These are phyloP conservation scores for Cylas formicarius DNA, from an alignment of 1,140 invertebrate species.

Conservation along the genomic window DNA sequence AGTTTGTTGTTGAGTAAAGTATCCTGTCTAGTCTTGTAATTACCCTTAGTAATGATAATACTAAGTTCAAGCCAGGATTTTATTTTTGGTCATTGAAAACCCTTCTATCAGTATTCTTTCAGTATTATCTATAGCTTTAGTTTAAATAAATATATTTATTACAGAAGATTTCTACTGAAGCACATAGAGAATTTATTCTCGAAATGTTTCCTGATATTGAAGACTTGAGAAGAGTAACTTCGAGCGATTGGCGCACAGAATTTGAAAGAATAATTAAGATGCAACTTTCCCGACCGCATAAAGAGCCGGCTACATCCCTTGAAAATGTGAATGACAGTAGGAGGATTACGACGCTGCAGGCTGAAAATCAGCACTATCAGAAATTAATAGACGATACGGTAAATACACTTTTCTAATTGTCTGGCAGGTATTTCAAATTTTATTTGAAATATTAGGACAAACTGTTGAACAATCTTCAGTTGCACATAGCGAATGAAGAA, in stretches of 20 bases:
- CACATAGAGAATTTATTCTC: conserved; percentile 50
- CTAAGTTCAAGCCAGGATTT: too few relatives aligned
- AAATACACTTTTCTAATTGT: conserved; percentile 32
- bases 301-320: not conserved
- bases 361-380: conserved; percentile 63
- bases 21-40: too few relatives aligned
- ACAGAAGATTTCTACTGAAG: too few relatives aligned
- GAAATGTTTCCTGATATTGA: conserved; percentile 54
- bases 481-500: conserved; percentile 62
- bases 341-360: conserved; percentile 51
- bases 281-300: not conserved
- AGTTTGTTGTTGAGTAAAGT: too few relatives aligned
- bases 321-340: conserved; percentile 7
- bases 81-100: too few relatives aligned
- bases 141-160: too few relatives aligned
- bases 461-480: conserved; percentile 61
- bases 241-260: conserved; percentile 19
- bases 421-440: conserved; percentile 1
- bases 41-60: too few relatives aligned
- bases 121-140: too few relatives aligned
- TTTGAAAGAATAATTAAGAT: conserved; percentile 16
- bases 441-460: conserved; percentile 49
- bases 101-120: too few relatives aligned
- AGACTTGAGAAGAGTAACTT: conserved; percentile 30
- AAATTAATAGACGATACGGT: conserved; percentile 69